Evolutionary conservation across 2,888 invertebrate genomes (phyloP).

Genomic region (Diplolepis rosae): DNA sequence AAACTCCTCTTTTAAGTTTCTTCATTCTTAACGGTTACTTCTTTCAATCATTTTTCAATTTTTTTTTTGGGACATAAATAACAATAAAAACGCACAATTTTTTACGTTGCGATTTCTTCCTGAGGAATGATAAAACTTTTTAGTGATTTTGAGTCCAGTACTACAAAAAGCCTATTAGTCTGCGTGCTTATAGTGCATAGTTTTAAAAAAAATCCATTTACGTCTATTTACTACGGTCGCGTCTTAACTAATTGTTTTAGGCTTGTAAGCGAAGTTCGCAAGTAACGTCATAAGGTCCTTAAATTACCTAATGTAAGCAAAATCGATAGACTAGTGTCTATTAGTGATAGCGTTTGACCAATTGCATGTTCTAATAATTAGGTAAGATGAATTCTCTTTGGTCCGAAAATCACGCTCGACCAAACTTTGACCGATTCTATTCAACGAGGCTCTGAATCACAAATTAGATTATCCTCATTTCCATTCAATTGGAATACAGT

Average conservation of each 20-base stretch:
- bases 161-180: conserved; percentile 30
- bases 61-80: not conserved
- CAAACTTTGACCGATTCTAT: not conserved
- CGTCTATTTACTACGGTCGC: conserved; percentile 25
- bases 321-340: conserved; percentile 54
- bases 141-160: conserved; percentile 23
- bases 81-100: conserved; percentile 13
- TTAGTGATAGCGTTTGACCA: conserved; percentile 67
- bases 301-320: conserved; percentile 41
- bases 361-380: conserved; percentile 64
- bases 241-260: conserved; percentile 36
- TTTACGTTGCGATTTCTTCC: conserved; percentile 3
- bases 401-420: conserved; percentile 40
- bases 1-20: too few species aligned
- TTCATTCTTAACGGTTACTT: not conserved
- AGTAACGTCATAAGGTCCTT: conserved; percentile 35
- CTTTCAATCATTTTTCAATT: not conserved
- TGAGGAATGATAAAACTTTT: conserved; percentile 30
- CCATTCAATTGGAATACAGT: conserved; percentile 4
- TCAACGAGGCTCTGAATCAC: conserved; percentile 13
- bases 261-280: conserved; percentile 19
- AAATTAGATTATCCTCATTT: conserved; percentile 15
- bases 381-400: conserved; percentile 41
- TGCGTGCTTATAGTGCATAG: conserved; percentile 29
- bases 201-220: conserved; percentile 20